Conservation (phyloP, 1,140 invertebrate species). For the Bombus confusus region DNA sequence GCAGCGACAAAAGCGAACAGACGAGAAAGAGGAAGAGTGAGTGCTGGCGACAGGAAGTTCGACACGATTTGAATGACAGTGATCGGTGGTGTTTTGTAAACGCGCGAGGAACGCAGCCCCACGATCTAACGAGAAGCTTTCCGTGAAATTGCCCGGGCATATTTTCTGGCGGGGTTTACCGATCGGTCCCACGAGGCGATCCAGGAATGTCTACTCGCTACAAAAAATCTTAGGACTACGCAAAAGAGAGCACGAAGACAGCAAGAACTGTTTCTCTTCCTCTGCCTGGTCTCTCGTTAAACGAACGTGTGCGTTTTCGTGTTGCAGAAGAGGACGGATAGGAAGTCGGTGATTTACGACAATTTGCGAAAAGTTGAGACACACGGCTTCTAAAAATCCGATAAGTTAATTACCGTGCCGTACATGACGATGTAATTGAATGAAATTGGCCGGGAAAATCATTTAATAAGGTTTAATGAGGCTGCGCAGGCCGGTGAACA, state of each 20-base stretch:
- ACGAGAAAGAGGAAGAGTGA: no score
- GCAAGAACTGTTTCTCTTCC: neutral
- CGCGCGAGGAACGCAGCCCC: neutral
- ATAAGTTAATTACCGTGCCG: constrained; percentile 35
- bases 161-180: neutral
- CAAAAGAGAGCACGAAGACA: no score
- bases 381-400: constrained; percentile 23
- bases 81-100: neutral
- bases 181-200: no score
- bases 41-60: neutral
- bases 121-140: constrained; percentile 16
- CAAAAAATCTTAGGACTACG: no score
- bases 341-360: constrained; percentile 39
- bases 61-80: neutral
- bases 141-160: constrained; percentile 30
- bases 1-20: no score
- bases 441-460: constrained; percentile 41
- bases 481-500: neutral
- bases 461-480: constrained; percentile 37
- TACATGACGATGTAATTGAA: constrained; percentile 23
- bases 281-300: no score
- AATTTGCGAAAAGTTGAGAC: constrained; percentile 26
- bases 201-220: no score
- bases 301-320: neutral
- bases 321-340: constrained; percentile 9